These are phyloP conservation scores for Agrochola lychnidis DNA, from an alignment of 2,888 invertebrate species.

Conservation along the genomic window DNA sequence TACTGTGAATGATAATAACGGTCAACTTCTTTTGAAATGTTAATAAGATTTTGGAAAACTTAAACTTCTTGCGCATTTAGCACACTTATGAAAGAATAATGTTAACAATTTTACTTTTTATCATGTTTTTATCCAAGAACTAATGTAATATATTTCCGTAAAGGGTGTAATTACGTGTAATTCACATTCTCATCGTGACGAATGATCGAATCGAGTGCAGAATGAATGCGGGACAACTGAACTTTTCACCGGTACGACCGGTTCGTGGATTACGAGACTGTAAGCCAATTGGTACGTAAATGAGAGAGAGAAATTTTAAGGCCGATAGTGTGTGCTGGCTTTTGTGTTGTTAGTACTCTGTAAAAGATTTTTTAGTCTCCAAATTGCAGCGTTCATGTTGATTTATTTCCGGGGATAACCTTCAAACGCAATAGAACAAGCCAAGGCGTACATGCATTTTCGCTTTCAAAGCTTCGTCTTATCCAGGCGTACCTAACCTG, in stretches of 20 bases:
- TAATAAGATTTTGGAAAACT: constrained; percentile 29
- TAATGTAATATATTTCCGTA: constrained; percentile 42
- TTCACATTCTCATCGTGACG: constrained; percentile 63
- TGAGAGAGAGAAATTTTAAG: constrained; percentile 54
- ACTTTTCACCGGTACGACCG: constrained; percentile 61
- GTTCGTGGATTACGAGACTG: constrained; percentile 53
- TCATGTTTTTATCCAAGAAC: constrained; percentile 19
- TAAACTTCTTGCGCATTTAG: constrained; percentile 14
- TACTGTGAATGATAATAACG: constrained; percentile 8
- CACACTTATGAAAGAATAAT: constrained; percentile 1
- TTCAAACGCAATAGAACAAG: neutral
- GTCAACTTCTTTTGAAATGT: constrained; percentile 17
- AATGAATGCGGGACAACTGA: constrained; percentile 56
- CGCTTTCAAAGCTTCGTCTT: neutral
- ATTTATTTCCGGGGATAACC: neutral
- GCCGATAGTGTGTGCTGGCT: constrained; percentile 27
- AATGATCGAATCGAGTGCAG: constrained; percentile 65
- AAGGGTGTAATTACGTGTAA: constrained; percentile 64
- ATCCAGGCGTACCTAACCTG: neutral
- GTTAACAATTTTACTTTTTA: neutral
- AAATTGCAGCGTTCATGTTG: neutral
- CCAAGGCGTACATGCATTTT: neutral
- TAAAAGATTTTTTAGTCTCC: neutral
- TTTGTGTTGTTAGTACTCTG: constrained; percentile 19
- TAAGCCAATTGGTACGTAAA: constrained; percentile 50